Conservation (phyloP, 92 coral and sea anemone species). For the Porites cylindrica region DNA sequence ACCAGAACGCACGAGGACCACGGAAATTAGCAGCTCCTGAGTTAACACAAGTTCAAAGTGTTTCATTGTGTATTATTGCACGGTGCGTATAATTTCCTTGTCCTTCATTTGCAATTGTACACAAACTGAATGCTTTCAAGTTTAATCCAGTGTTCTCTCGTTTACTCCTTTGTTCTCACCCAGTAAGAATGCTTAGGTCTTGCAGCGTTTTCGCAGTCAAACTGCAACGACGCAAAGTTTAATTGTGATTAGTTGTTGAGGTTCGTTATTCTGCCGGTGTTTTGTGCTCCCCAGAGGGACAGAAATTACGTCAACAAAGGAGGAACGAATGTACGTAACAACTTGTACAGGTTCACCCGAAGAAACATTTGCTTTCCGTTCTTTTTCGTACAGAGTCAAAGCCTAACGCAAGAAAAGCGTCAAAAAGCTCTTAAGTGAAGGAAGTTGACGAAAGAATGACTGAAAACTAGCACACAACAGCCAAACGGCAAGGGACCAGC, state of each 20-base stretch:
- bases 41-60: background rate
- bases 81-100: background rate
- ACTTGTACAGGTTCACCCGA: background rate
- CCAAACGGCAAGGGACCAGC: slow-evolving; percentile 21
- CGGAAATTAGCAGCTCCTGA: background rate
- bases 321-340: background rate
- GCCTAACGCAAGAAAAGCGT: background rate
- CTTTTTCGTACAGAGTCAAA: background rate
- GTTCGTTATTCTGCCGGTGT: background rate
- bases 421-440: slow-evolving; percentile 1
- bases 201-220: slow-evolving; percentile 24
- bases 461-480: slow-evolving; percentile 9
- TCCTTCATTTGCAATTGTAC: slow-evolving; percentile 2
- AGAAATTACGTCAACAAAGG: slow-evolving; percentile 5
- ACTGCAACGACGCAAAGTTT: background rate
- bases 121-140: background rate
- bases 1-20: background rate
- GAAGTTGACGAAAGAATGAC: background rate
- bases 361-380: background rate
- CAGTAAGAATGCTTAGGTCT: slow-evolving; percentile 14
- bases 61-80: background rate
- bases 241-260: slow-evolving; percentile 9
- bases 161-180: slow-evolving; percentile 6
- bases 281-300: slow-evolving; percentile 21
- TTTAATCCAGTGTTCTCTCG: slow-evolving; percentile 7